These are phyloP conservation scores for Nematopogon swammerdamellus DNA, from an alignment of 2,888 invertebrate genomes.

Conservation along the genomic window DNA sequence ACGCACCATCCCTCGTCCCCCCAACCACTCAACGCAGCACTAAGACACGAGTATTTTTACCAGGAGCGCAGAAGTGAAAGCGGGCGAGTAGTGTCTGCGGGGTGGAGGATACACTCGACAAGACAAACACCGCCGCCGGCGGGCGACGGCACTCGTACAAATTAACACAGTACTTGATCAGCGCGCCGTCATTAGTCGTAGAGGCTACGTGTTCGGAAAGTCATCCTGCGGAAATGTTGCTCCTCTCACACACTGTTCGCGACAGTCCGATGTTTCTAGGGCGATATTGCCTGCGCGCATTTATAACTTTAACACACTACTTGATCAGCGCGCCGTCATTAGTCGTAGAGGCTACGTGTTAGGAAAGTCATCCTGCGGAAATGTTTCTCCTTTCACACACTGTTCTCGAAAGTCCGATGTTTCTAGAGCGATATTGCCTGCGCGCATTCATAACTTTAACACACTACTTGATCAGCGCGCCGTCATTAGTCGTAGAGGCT, in stretches of 20 bases:
- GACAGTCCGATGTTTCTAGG: too few relatives aligned
- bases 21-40: too few relatives aligned
- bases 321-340: not conserved
- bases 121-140: not conserved
- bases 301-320: not conserved
- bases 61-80: too few relatives aligned
- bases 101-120: not conserved
- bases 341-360: not conserved
- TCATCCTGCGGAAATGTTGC: not conserved
- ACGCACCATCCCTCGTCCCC: too few relatives aligned
- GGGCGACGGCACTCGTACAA: not conserved
- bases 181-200: not conserved
- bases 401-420: too few relatives aligned
- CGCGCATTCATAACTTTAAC: too few relatives aligned
- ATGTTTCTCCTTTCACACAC: not conserved
- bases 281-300: too few relatives aligned
- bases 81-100: too few relatives aligned
- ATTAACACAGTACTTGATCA: not conserved
- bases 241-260: not conserved
- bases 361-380: not conserved
- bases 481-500: not conserved
- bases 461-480: not conserved
- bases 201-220: not conserved
- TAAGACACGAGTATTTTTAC: too few relatives aligned
- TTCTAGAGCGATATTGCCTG: too few relatives aligned